phyloP scores from a whole-genome alignment of 2,797 vertebrate genomes.

The Silurus aristotelis region DNA sequence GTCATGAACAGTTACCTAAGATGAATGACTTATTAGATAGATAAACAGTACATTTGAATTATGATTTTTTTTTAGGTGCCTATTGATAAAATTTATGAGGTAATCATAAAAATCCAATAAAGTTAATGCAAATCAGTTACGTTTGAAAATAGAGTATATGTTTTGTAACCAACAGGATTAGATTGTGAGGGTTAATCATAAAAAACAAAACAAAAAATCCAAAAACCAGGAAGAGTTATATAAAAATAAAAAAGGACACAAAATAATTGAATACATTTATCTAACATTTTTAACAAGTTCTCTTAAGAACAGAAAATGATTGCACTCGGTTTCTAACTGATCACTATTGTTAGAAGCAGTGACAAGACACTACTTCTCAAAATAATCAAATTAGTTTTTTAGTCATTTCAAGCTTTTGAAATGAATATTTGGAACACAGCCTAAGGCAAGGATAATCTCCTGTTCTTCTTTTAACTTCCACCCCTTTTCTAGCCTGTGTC shows the following conservation, averaged over 20 bases:
- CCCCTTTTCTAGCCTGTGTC: slow-evolving; percentile 15
- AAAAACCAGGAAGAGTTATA: neutral
- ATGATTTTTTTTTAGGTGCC: neutral
- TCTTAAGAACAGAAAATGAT: neutral
- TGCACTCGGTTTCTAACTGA: neutral
- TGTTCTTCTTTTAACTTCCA: slow-evolving; percentile 44
- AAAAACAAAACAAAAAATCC: neutral
- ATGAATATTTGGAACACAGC: slow-evolving; percentile 35
- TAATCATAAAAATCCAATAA: neutral
- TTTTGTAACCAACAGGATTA: neutral
- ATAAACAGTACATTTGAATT: neutral
- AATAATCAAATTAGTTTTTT: slow-evolving; percentile 20
- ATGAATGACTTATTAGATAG: neutral
- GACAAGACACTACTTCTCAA: slow-evolving; percentile 3
- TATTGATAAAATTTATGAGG: neutral
- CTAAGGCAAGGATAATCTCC: slow-evolving; percentile 45
- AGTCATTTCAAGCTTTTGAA: slow-evolving; percentile 33
- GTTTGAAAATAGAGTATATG: neutral
- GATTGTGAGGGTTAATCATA: neutral
- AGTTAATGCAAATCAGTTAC: neutral
- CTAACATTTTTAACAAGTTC: neutral
- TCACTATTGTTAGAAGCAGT: neutral
- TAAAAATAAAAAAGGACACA: neutral
- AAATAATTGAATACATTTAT: neutral
- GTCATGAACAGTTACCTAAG: neutral